A percentile compares a stretch with the other conserved stretches of the same genome.
These are phyloP conservation scores for Falco concolor DNA, from an alignment of 2,797 vertebrate species.

Conservation along the genomic window DNA sequence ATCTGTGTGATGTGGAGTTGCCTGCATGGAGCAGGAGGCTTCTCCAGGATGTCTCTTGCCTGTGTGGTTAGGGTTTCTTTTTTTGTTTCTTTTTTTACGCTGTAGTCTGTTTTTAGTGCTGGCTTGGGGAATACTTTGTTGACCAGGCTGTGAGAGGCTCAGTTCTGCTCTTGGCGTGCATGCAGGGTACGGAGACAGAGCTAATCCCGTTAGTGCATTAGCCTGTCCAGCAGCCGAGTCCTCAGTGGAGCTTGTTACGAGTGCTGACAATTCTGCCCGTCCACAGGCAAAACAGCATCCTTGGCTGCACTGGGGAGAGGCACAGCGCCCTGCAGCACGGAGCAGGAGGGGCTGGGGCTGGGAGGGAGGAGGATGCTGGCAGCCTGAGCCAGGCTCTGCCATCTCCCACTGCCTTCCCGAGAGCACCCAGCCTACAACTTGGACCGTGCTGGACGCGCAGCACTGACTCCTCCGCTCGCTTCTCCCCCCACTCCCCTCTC, in stretches of 20 bases:
- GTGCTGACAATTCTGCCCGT: accelerated
- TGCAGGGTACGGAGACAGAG: neutral
- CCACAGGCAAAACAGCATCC: accelerated
- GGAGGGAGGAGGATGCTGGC: neutral
- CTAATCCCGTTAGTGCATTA: neutral
- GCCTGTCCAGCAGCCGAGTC: neutral
- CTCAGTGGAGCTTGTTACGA: neutral
- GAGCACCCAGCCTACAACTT: neutral
- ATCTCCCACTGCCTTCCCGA: neutral
- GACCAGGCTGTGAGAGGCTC: neutral
- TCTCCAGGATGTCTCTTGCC: neutral
- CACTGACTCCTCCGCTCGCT: accelerated
- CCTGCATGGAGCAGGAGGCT: neutral
- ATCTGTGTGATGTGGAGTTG: neutral
- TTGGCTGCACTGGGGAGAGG: neutral
- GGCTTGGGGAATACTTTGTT: neutral
- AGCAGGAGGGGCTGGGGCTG: neutral
- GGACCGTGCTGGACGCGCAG: accelerated
- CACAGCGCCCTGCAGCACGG: accelerated
- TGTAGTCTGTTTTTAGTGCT: neutral
- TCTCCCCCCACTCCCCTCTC: neutral
- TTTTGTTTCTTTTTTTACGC: neutral
- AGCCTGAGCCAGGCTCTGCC: neutral
- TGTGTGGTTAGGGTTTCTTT: neutral
- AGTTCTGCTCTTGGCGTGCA: neutral